These are phyloP conservation scores for Ceryle rudis DNA, from an alignment of 2,797 vertebrate genomes.

Conservation along the genomic window DNA sequence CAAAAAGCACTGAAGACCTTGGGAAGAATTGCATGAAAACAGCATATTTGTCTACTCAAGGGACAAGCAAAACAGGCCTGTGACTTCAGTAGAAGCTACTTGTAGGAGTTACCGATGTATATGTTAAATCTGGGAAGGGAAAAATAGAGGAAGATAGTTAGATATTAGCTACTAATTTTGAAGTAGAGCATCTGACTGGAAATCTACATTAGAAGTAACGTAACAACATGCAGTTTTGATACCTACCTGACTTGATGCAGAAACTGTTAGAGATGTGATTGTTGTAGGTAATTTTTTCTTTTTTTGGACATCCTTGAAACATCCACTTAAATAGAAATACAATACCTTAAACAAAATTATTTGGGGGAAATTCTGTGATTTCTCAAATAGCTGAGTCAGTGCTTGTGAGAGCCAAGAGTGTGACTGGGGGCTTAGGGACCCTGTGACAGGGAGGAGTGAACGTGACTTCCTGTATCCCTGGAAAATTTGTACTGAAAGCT, in stretches of 20 bases:
- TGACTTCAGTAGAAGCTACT: not conserved
- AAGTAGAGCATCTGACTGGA: not conserved
- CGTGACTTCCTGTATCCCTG: not conserved
- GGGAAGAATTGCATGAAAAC: not conserved
- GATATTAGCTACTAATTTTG: not conserved
- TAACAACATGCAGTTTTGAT: not conserved
- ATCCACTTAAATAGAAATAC: not conserved
- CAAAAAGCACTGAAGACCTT: conserved; percentile 32
- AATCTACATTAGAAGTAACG: not conserved
- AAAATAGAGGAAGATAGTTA: not conserved
- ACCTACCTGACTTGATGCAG: accelerated
- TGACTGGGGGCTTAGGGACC: not conserved
- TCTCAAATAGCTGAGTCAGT: not conserved
- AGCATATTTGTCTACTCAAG: not conserved
- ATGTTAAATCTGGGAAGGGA: not conserved
- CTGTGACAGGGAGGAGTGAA: not conserved
- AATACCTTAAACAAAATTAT: not conserved
- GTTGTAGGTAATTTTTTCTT: not conserved
- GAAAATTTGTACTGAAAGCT: not conserved
- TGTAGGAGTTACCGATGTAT: not conserved
- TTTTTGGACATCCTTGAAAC: not conserved
- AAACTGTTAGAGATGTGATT: not conserved
- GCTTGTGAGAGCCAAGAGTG: not conserved
- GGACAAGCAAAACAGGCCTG: not conserved
- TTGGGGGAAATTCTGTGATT: not conserved